phyloP scores from a whole-genome alignment of 2,113 vertebrate species.

The Plecotus auritus region DNA sequence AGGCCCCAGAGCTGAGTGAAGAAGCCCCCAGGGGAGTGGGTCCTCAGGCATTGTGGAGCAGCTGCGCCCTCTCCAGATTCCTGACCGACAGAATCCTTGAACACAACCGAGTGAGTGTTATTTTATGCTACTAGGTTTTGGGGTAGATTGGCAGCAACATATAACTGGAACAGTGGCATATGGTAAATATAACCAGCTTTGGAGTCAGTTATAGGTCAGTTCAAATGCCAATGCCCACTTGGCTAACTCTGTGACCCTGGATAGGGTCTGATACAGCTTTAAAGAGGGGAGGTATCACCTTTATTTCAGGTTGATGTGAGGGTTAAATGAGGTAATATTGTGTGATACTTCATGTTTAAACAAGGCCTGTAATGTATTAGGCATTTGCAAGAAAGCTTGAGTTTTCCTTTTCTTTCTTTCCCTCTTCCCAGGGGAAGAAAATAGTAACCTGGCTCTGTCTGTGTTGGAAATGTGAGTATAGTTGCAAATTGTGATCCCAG shows the following conservation, averaged over 20 bases:
- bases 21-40: not conserved
- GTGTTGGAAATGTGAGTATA: not conserved
- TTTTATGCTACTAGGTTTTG: not conserved
- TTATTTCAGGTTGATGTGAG: not conserved
- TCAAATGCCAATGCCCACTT: not conserved
- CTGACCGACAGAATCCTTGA: not conserved
- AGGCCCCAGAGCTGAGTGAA: not conserved
- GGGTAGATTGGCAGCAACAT: not conserved
- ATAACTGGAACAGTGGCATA: not conserved
- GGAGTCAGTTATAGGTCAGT: not conserved
- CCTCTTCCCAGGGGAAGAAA: not conserved
- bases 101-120: not conserved
- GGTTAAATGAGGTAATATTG: not conserved
- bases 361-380: not conserved
- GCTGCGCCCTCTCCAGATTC: not conserved
- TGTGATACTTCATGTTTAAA: not conserved
- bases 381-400: not conserved
- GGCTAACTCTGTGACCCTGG: not conserved
- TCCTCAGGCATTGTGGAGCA: not conserved
- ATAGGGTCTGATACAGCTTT: not conserved
- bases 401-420: not conserved
- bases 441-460: not conserved
- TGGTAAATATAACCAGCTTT: not conserved
- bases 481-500: not conserved
- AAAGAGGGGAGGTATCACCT: not conserved